Percentiles rank a stretch among this genome's conserved stretches.
phyloP scores from a whole-genome alignment of 2,888 invertebrate species.

The Tipula unca region DNA sequence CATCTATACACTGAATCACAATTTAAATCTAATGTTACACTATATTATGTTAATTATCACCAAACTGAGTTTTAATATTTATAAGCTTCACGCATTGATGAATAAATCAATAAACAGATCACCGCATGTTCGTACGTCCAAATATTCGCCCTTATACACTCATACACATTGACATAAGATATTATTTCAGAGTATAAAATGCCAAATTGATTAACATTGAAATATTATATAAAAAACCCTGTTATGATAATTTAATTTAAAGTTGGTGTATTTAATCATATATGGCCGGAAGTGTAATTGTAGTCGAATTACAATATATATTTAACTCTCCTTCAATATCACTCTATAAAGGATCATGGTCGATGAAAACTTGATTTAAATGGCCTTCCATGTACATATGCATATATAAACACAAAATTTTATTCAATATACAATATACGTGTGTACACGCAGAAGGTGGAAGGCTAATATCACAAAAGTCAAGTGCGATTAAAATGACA shows the following conservation, averaged over 20 bases:
- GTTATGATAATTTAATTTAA: background rate
- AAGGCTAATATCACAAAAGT: background rate
- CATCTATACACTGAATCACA: too few relatives aligned
- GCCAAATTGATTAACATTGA: background rate
- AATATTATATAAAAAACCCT: background rate
- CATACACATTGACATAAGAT: too few relatives aligned
- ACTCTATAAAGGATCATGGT: background rate
- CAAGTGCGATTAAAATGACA: background rate
- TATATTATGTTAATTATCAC: too few relatives aligned
- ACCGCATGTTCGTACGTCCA: too few relatives aligned
- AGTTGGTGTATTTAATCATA: background rate
- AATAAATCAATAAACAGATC: too few relatives aligned
- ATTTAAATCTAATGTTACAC: too few relatives aligned
- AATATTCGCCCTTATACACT: too few relatives aligned
- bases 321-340: background rate
- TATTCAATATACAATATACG: too few relatives aligned
- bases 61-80: too few relatives aligned
- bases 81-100: too few relatives aligned
- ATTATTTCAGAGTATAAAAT: background rate
- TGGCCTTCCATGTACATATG: background rate
- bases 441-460: too few relatives aligned
- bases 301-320: background rate
- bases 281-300: background rate
- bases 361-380: background rate
- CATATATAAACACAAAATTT: background rate